Percentiles rank a stretch among this genome's conserved stretches.
These are phyloP conservation scores for Pan paniscus DNA, from an alignment of 2,113 vertebrate genomes.

Conservation along the genomic window DNA sequence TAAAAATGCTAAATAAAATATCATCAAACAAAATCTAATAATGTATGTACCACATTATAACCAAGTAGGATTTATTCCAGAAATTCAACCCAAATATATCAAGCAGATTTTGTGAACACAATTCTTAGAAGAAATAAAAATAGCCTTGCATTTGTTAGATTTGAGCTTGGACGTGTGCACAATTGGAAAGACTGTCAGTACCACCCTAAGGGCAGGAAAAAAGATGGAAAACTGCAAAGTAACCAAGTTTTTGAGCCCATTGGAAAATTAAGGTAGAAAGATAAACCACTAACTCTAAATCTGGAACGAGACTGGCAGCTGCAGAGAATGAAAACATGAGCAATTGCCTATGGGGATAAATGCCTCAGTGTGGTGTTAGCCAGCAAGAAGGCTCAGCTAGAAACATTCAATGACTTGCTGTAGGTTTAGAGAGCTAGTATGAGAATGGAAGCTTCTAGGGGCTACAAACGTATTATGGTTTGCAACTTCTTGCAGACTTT, in stretches of 20 bases:
- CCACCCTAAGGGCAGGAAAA: neutral
- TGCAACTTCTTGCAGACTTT: too few relatives aligned
- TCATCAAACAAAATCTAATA: neutral
- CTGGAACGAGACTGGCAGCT: neutral
- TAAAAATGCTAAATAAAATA: neutral
- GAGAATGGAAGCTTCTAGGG: neutral
- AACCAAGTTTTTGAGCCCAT: neutral
- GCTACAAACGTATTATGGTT: neutral
- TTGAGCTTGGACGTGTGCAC: neutral
- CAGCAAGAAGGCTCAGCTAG: neutral
- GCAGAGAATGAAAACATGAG: neutral
- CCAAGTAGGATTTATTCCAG: neutral
- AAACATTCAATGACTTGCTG: neutral
- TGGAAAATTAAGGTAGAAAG: neutral
- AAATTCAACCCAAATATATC: neutral
- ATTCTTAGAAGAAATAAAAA: neutral
- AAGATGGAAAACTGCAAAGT: neutral
- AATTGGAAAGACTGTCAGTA: too few relatives aligned
- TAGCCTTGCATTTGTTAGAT: neutral
- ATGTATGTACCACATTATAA: neutral
- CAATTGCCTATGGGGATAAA: rapidly evolving
- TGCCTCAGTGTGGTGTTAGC: too few relatives aligned
- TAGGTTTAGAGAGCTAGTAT: neutral
- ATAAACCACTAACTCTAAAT: neutral
- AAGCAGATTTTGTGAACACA: neutral